Conservation (phyloP, 2,888 invertebrate genomes). For the Brachyptera putata region DNA sequence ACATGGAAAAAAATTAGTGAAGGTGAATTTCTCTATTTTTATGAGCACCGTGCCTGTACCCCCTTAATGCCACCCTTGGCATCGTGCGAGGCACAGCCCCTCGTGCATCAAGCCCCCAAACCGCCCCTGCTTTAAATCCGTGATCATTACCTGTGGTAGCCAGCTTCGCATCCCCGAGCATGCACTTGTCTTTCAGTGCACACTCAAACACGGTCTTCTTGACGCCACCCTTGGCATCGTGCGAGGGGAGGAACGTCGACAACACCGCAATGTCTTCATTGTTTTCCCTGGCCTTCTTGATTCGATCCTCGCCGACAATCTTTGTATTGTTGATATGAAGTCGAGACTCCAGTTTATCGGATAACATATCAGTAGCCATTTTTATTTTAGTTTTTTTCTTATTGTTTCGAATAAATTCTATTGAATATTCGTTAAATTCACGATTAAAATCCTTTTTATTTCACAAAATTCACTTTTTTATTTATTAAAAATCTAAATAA, state of each 20-base stretch:
- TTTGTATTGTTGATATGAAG: slow-evolving; percentile 68
- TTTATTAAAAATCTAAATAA: too few species aligned
- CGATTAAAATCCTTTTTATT: too few species aligned
- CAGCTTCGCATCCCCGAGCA: slow-evolving; percentile 70
- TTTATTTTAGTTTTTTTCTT: too few species aligned
- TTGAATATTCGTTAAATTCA: too few species aligned
- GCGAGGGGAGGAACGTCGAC: slow-evolving; percentile 75
- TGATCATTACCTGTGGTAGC: slow-evolving; percentile 65
- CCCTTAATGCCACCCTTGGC: slow-evolving; percentile 50
- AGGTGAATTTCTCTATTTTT: too few species aligned
- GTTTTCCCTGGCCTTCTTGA: slow-evolving; percentile 71
- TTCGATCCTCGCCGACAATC: slow-evolving; percentile 78
- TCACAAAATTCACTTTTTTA: too few species aligned
- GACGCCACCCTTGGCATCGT: slow-evolving; percentile 53
- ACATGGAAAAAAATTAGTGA: too few species aligned
- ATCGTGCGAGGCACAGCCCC: slow-evolving; percentile 69
- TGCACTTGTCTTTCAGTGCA: slow-evolving; percentile 67
- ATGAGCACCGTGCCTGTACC: too few species aligned
- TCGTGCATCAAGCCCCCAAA: too few species aligned
- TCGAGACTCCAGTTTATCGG: slow-evolving; percentile 66
- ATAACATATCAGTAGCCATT: slow-evolving; percentile 75
- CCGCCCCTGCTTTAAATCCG: too few species aligned
- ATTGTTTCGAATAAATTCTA: too few species aligned
- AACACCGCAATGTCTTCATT: slow-evolving; percentile 85
- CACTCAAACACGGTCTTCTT: slow-evolving; percentile 67